phyloP scores from a whole-genome alignment of 2,888 invertebrate species.

The Alitta virens region DNA sequence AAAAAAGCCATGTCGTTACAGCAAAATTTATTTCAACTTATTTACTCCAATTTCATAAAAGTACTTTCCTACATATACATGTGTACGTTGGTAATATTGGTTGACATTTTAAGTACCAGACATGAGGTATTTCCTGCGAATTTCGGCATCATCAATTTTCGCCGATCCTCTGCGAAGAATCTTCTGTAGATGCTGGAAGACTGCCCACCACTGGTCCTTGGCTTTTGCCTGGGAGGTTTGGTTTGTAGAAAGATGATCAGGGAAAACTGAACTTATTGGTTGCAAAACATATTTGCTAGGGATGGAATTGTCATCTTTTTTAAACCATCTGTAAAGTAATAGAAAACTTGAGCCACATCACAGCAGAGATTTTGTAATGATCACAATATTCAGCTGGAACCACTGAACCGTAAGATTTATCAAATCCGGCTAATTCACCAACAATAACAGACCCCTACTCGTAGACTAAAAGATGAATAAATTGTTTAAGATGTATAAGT shows the following conservation, averaged over 20 bases:
- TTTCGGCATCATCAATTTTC: conserved; percentile 3
- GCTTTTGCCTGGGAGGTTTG: conserved; percentile 38
- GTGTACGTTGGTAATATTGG: too few relatives aligned
- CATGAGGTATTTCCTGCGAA: conserved; percentile 22
- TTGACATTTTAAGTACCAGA: conserved; percentile 20
- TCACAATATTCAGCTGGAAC: too few relatives aligned
- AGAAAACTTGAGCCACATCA: background rate
- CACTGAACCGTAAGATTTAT: too few relatives aligned
- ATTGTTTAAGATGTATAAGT: too few relatives aligned
- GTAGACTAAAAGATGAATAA: too few relatives aligned
- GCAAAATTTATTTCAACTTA: too few relatives aligned
- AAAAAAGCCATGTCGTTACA: too few relatives aligned
- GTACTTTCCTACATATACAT: too few relatives aligned
- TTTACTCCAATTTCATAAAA: too few relatives aligned
- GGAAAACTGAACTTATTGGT: conserved; percentile 62
- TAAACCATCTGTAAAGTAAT: conserved; percentile 62
- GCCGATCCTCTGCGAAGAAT: conserved; percentile 65
- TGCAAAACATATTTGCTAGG: conserved; percentile 76
- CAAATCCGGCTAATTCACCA: too few relatives aligned
- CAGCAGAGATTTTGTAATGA: too few relatives aligned
- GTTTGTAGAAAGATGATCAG: conserved; percentile 59
- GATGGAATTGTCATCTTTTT: conserved; percentile 70
- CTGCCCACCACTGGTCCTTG: conserved; percentile 62
- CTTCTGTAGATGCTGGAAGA: conserved; percentile 66
- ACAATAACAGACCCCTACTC: too few relatives aligned